phyloP scores from a whole-genome alignment of 2,888 invertebrate species.

The Drosophila cognata region DNA sequence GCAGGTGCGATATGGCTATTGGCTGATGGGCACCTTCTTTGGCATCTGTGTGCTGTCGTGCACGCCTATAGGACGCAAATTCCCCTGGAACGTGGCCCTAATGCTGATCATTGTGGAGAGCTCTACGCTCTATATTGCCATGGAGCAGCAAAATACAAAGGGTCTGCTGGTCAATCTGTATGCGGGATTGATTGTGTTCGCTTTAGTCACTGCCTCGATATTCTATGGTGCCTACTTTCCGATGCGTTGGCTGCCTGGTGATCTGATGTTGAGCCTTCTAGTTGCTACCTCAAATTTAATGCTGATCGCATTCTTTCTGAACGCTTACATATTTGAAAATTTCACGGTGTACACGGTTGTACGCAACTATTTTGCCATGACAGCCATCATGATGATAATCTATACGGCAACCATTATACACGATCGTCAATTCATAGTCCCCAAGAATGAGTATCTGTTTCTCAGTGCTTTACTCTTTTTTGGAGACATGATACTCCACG shows the following conservation, averaged over 20 bases:
- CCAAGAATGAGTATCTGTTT: constrained; percentile 61
- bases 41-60: constrained; percentile 54
- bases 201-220: constrained; percentile 46
- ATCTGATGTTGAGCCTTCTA: constrained; percentile 59
- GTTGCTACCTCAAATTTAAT: constrained; percentile 58
- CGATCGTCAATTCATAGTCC: constrained; percentile 66
- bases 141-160: constrained; percentile 54
- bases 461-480: constrained; percentile 63
- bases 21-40: constrained; percentile 62
- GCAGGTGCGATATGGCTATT: constrained; percentile 56
- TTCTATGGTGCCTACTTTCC: constrained; percentile 71
- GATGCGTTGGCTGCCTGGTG: constrained; percentile 66
- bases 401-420: constrained; percentile 71
- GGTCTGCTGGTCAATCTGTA: constrained; percentile 54
- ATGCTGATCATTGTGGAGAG: constrained; percentile 53
- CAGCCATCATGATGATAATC: constrained; percentile 59
- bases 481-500: constrained; percentile 63
- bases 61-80: constrained; percentile 56
- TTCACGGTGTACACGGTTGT: constrained; percentile 14
- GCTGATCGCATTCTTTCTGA: constrained; percentile 56
- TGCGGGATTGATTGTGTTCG: constrained; percentile 52
- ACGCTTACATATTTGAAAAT: constrained; percentile 27
- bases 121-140: constrained; percentile 61
- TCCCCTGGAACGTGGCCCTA: constrained; percentile 49
- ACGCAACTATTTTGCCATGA: constrained; percentile 60